Evolutionary conservation across 2,888 invertebrate genomes (phyloP), one percentile per base, ranked within the genome.

Genomic region (Dryomyza anilis): DNA sequence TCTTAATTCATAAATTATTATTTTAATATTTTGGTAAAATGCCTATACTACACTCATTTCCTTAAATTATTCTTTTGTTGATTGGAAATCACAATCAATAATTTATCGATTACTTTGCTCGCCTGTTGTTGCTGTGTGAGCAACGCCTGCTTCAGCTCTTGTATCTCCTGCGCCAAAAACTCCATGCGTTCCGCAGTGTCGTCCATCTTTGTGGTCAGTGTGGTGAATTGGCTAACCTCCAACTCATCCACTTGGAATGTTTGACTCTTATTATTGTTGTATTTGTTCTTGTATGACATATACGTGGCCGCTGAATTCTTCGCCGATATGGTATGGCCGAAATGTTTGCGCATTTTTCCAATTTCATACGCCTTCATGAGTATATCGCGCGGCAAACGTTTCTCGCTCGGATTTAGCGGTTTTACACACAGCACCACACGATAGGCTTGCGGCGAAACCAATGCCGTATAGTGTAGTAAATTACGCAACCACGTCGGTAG

Each of bases 381-480:
- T 72, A 94, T 91, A 70, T 93, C 92, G 63, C 89, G 86, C 0
- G 93, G 94, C 48, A 94, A 83, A 50, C 93, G 86, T 76, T 91
- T 92, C 77, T 94, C 93, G 69, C 92, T 88, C 0, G 93, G 93
- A 84, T 93, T 93, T 61, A 93, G 82, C 0, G 93, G 94, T 78
- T 93, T 91, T 0, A 94, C 93, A 72, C 92, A 92, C 36, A 93
- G 79, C 1, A 93, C 93, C 1, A 92, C 93, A 70, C 93, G 85
- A 73, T 93, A 91, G 0, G 93, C 93, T 73, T 92, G 91, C 0
- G 93, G 93, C 0, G 93, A 89, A 0, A 93, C 91, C 55, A 93
- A 81, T 0, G 93, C 91, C 0, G 93, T 91, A 76, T 91, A 91
- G 76, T 92, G 90, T 10, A 94, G 79, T 46, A 92, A 84, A 82